phyloP scores from a whole-genome alignment of 2,113 vertebrate species.

The Mormyrus iriodes region DNA sequence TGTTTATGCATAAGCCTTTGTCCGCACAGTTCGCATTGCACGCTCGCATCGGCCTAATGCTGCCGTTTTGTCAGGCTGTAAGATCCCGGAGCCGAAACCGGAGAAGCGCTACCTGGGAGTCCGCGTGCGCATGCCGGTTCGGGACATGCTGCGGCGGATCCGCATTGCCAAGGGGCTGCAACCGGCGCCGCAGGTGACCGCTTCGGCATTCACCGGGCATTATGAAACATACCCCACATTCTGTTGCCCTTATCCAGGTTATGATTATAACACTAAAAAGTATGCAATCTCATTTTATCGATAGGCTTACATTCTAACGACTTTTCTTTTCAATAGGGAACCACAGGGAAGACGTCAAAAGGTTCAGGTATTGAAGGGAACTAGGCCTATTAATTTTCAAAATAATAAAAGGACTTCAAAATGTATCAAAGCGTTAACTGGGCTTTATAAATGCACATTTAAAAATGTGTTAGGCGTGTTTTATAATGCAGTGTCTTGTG shows the following conservation, averaged over 20 bases:
- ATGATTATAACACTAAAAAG: not conserved
- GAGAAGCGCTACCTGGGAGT: slow-evolving; percentile 73
- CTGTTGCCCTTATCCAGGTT: not conserved
- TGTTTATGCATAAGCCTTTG: not conserved
- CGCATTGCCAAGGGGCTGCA: slow-evolving; percentile 60
- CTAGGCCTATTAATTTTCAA: not conserved
- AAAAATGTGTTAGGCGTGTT: not conserved
- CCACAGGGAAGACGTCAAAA: slow-evolving; percentile 15
- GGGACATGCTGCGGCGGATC: slow-evolving; percentile 67
- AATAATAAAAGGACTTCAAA: not conserved
- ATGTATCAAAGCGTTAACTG: not conserved
- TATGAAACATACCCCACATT: no score
- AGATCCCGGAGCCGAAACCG: slow-evolving; percentile 25
- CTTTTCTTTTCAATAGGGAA: not conserved
- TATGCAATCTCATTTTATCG: not conserved
- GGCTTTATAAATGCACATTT: not conserved
- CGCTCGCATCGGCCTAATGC: not conserved
- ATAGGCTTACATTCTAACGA: not conserved
- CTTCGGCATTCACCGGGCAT: not conserved
- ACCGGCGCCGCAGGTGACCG: slow-evolving; percentile 52
- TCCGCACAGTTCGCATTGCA: not conserved
- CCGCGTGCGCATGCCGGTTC: slow-evolving; percentile 74
- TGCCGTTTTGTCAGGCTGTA: slow-evolving; percentile 39
- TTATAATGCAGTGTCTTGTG: slow-evolving; percentile 7
- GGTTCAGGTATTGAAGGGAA: slow-evolving; percentile 12